Conservation (phyloP, 2,888 invertebrate species). For the Ochropacha duplaris region DNA sequence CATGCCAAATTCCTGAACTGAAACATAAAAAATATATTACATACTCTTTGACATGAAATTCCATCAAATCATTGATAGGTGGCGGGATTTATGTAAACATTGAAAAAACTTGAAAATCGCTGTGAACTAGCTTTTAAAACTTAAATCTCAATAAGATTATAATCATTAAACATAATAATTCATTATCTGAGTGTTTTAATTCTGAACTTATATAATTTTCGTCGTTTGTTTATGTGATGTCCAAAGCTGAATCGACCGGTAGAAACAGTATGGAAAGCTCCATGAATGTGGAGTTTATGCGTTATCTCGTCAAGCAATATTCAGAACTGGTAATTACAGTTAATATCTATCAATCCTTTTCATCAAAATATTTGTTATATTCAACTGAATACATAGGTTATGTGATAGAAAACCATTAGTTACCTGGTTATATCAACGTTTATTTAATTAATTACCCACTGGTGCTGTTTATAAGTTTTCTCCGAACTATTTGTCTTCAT, state of each 20-base stretch:
- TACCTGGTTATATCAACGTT: no score
- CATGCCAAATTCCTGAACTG: no score
- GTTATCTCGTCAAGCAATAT: slow-evolving; percentile 78
- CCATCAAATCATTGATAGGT: no score
- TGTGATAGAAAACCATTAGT: no score
- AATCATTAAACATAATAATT: neutral
- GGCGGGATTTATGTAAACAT: neutral
- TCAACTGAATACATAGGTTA: neutral
- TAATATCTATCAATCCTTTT: no score
- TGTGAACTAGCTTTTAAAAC: neutral
- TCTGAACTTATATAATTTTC: neutral
- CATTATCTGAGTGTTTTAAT: neutral
- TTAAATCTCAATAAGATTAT: neutral
- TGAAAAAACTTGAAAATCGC: neutral
- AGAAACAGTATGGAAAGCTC: slow-evolving; percentile 48
- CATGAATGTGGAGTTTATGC: slow-evolving; percentile 72
- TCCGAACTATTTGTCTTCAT: no score
- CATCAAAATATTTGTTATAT: neutral
- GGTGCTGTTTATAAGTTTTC: no score
- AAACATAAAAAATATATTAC: no score
- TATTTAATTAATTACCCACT: no score
- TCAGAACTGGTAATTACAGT: slow-evolving; percentile 68
- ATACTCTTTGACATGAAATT: no score
- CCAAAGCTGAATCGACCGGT: slow-evolving; percentile 57
- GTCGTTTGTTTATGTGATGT: slow-evolving; percentile 41